Percentiles rank a stretch among this genome's conserved stretches.
Evolutionary conservation across 2,888 invertebrate genomes (phyloP).

Genomic region (Scaptomyza caliginosa): DNA sequence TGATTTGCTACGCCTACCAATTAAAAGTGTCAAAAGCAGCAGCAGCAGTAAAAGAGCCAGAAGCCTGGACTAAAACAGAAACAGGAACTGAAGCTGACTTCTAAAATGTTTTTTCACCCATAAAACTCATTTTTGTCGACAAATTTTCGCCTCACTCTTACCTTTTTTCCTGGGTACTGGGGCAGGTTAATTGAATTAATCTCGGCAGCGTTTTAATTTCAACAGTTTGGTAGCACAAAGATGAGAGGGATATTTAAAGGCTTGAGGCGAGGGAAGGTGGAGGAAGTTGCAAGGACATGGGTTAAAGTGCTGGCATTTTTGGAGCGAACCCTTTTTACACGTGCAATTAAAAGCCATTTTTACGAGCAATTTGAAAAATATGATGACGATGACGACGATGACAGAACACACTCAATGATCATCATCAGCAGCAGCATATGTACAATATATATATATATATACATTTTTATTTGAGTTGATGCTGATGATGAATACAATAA

Average conservation of each 20-base stretch:
- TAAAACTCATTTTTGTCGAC: conserved; percentile 35
- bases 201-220: conserved; percentile 61
- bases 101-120: conserved; percentile 47
- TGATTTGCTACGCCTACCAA: conserved; percentile 75
- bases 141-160: conserved; percentile 21
- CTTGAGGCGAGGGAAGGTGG: not conserved
- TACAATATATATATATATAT: not conserved
- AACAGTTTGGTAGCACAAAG: conserved; percentile 34
- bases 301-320: conserved; percentile 47
- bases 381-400: conserved; percentile 49
- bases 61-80: conserved; percentile 4
- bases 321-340: conserved; percentile 66
- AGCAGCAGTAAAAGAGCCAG: conserved; percentile 12
- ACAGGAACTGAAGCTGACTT: conserved; percentile 9
- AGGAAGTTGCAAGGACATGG: too few species aligned
- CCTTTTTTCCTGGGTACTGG: conserved; percentile 23
- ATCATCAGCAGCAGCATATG: conserved; percentile 24
- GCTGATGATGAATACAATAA: conserved; percentile 46
- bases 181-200: conserved; percentile 76
- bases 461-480: conserved; percentile 2
- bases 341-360: conserved; percentile 74
- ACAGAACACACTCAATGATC: conserved; percentile 37
- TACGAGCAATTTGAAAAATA: conserved; percentile 74
- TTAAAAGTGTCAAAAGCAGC: conserved; percentile 75
- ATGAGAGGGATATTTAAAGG: conserved; percentile 10